Conservation (phyloP, 2,113 vertebrate species). For the rabbit (Oryctolagus cuniculus) region mOryCun1.1 NC_091433.1:194548501-194549000, state of each 20-base stretch:
- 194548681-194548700: slow-evolving; percentile 70
- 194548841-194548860: slow-evolving; percentile 75
- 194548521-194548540: slow-evolving; percentile 86
- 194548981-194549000: neutral
- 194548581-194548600: slow-evolving; percentile 73
- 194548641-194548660: slow-evolving; percentile 62
- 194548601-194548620: slow-evolving; percentile 71
- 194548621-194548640: slow-evolving; percentile 77
- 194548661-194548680: slow-evolving; percentile 66
- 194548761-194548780: slow-evolving; percentile 36
- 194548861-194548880: slow-evolving; percentile 69
- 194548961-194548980: slow-evolving; percentile 60
- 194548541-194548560: slow-evolving; percentile 87
- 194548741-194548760: slow-evolving; percentile 32
- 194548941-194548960: slow-evolving; percentile 17
- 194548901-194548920: neutral
- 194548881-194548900: neutral
- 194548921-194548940: neutral
- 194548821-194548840: slow-evolving; percentile 74
- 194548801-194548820: slow-evolving; percentile 66
- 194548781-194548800: slow-evolving; percentile 1
- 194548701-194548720: slow-evolving; percentile 50
- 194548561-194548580: slow-evolving; percentile 82
- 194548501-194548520: slow-evolving; percentile 83
- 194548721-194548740: slow-evolving; percentile 15